Percentiles rank a stretch among this genome's conserved stretches.
Conservation (phyloP, 2,888 invertebrate species). For the Calameuta idolon region DNA sequence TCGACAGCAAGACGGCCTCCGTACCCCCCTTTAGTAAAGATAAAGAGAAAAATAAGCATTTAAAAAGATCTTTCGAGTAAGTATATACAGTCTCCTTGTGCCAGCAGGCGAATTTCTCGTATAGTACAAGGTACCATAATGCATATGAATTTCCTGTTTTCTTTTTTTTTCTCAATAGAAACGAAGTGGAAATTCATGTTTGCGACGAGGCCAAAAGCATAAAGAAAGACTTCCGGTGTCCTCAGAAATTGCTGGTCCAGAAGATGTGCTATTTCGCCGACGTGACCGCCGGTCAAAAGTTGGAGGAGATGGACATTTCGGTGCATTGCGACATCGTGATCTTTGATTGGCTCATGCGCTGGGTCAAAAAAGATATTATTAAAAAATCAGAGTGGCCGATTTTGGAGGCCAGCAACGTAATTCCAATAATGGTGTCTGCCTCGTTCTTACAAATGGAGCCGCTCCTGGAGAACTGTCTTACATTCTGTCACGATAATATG, state of each 20-base stretch:
- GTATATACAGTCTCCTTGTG: slow-evolving; percentile 18
- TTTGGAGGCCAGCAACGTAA: slow-evolving; percentile 85
- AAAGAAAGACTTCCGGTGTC: slow-evolving; percentile 90
- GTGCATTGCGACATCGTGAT: slow-evolving; percentile 97
- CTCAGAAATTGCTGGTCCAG: slow-evolving; percentile 84
- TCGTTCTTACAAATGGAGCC: slow-evolving; percentile 96
- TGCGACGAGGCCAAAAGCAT: slow-evolving; percentile 93
- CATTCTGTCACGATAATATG: slow-evolving; percentile 88
- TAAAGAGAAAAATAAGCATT: slow-evolving; percentile 49
- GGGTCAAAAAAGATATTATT: slow-evolving; percentile 86
- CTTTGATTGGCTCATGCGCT: slow-evolving; percentile 96
- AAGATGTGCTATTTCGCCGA: slow-evolving; percentile 97
- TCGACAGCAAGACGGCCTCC: slow-evolving; percentile 37
- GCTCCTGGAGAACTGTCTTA: slow-evolving; percentile 85
- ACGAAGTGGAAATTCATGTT: slow-evolving; percentile 93
- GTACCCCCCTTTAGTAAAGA: slow-evolving; percentile 30
- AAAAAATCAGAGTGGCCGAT: slow-evolving; percentile 77
- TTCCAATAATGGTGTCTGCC: slow-evolving; percentile 93
- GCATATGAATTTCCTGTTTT: neutral
- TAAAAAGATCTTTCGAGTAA: slow-evolving; percentile 55
- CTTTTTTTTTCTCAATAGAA: slow-evolving; percentile 65
- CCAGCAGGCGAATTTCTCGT: neutral
- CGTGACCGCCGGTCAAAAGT: slow-evolving; percentile 82
- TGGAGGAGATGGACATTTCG: slow-evolving; percentile 95
- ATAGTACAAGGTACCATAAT: neutral